These are phyloP conservation scores for Neopelma chrysocephalum DNA, from an alignment of 2,797 vertebrate genomes.

Conservation along the genomic window DNA sequence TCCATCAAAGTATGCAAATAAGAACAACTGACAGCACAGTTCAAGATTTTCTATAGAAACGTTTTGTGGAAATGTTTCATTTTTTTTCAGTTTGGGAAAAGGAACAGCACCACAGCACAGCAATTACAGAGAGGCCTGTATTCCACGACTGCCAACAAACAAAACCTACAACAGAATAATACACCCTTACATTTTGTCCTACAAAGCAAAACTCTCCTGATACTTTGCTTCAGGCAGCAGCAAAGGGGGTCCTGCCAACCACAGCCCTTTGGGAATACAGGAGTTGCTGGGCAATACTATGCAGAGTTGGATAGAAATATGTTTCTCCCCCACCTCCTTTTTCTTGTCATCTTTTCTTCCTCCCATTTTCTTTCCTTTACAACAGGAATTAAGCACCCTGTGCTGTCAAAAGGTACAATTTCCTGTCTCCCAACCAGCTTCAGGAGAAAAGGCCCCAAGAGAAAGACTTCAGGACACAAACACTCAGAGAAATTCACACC, in stretches of 20 bases:
- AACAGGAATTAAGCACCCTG: not conserved
- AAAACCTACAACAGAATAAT: not conserved
- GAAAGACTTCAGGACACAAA: not conserved
- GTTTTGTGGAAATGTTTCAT: not conserved
- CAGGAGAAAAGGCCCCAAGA: not conserved
- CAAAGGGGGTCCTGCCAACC: not conserved
- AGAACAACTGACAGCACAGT: not conserved
- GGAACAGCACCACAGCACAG: not conserved
- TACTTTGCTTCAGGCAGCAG: not conserved
- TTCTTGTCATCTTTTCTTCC: not conserved
- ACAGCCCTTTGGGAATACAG: not conserved
- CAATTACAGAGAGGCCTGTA: not conserved
- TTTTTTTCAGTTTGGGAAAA: not conserved
- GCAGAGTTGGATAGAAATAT: not conserved
- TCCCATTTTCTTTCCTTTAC: not conserved
- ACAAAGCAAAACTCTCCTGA: not conserved
- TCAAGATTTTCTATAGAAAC: conserved; percentile 1
- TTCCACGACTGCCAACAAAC: not conserved
- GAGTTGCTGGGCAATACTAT: not conserved
- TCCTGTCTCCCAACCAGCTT: not conserved
- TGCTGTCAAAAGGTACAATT: not conserved
- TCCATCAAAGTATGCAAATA: conserved; percentile 31
- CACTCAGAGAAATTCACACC: not conserved
- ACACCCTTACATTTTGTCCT: not conserved
- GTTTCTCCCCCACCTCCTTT: accelerated